Evolutionary conservation across 2,888 invertebrate genomes (phyloP).

Genomic region (Pyrocoelia pectoralis): DNA sequence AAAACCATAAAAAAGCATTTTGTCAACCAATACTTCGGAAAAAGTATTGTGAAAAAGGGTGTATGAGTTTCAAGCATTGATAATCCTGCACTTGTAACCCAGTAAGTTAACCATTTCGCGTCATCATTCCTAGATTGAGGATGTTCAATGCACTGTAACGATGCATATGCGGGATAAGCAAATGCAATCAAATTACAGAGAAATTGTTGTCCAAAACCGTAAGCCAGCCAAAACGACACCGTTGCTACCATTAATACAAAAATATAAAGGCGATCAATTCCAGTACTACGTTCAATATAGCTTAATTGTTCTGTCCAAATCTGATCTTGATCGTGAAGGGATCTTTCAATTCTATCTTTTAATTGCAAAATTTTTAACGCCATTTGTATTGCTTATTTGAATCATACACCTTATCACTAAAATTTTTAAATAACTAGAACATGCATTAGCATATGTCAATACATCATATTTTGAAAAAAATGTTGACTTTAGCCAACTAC

Average conservation of each 20-base stretch:
- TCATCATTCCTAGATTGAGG: conserved; percentile 79
- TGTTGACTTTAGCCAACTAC: too few relatives aligned
- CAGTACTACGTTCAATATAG: conserved; percentile 73
- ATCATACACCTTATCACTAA: too few relatives aligned
- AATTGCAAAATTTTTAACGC: conserved; percentile 62
- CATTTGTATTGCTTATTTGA: conserved; percentile 48
- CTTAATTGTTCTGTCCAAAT: conserved; percentile 77
- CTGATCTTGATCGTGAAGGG: conserved; percentile 72
- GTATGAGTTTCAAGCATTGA: conserved; percentile 67
- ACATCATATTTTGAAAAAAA: too few relatives aligned
- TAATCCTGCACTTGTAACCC: conserved; percentile 97
- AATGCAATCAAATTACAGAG: conserved; percentile 96
- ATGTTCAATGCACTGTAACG: conserved; percentile 85
- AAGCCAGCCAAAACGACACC: conserved; percentile 88
- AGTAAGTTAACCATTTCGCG: conserved; percentile 98
- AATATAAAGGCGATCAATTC: conserved; percentile 77
- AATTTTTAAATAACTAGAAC: too few relatives aligned
- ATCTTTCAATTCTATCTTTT: conserved; percentile 68
- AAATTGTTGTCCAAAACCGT: conserved; percentile 95
- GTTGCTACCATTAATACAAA: conserved; percentile 75
- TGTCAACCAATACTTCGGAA: conserved; percentile 94
- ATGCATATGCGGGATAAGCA: conserved; percentile 94
- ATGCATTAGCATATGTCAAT: too few relatives aligned
- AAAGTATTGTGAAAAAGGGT: conserved; percentile 64
- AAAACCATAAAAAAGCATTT: conserved; percentile 91